These are phyloP conservation scores for Acanthosepion esculentum DNA, from an alignment of 2,888 invertebrate species.

Conservation along the genomic window DNA sequence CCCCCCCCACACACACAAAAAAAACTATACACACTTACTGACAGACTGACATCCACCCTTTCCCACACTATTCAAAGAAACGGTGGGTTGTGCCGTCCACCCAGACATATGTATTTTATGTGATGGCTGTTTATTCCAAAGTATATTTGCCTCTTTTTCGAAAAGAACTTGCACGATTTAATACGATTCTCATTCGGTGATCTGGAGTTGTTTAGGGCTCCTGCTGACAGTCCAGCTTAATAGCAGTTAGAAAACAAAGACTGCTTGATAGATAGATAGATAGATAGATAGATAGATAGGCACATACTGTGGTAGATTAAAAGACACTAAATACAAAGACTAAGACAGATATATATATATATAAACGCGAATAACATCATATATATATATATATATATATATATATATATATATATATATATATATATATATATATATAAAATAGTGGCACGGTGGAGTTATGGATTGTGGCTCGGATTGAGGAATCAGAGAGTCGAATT, in stretches of 20 bases:
- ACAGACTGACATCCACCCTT: neutral
- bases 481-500: too few species aligned
- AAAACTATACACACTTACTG: neutral
- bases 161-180: too few species aligned
- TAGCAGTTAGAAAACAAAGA: slow-evolving; percentile 33
- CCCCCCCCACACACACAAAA: neutral
- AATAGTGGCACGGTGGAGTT: too few species aligned
- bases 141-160: slow-evolving; percentile 16
- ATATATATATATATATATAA: too few species aligned
- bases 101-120: slow-evolving; percentile 33
- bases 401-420: too few species aligned
- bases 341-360: too few species aligned
- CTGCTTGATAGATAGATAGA: neutral
- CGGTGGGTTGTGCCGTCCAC: neutral
- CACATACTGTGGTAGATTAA: too few species aligned
- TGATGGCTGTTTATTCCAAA: slow-evolving; percentile 13
- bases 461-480: too few species aligned
- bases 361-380: too few species aligned
- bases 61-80: neutral
- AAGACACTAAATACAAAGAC: too few species aligned
- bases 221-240: neutral
- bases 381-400: too few species aligned
- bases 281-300: neutral
- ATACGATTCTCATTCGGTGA: slow-evolving; percentile 33
- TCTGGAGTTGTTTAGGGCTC: neutral